phyloP scores from a whole-genome alignment of 2,888 invertebrate species.

The Microctonus aethiopoides region DNA sequence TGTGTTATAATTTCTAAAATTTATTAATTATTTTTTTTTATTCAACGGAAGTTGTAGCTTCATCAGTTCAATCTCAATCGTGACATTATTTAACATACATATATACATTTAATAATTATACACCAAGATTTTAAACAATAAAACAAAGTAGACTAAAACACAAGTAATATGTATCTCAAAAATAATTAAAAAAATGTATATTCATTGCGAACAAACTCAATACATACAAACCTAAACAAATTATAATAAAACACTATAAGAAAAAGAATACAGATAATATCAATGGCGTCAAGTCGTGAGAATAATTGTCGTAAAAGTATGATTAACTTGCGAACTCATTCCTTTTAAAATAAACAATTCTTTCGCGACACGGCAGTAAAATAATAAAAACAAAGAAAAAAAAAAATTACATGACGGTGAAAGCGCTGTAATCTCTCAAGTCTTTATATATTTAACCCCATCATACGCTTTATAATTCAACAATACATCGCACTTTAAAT shows the following conservation, averaged over 20 bases:
- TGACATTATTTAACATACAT: no score
- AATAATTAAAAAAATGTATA: background rate
- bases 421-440: background rate
- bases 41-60: no score
- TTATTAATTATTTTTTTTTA: no score
- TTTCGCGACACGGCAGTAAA: background rate
- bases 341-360: constrained; percentile 11
- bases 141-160: no score
- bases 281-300: constrained; percentile 24
- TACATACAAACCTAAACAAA: background rate
- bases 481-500: background rate
- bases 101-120: no score
- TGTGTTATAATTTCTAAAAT: no score
- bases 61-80: no score
- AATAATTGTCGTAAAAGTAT: constrained; percentile 25
- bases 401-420: background rate
- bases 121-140: no score
- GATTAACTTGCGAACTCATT: constrained; percentile 26
- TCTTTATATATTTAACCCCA: background rate
- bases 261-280: background rate
- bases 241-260: background rate
- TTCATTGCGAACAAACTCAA: background rate
- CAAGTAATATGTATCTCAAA: no score
- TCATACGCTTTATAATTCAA: background rate
- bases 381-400: background rate